phyloP scores from a whole-genome alignment of 2,113 vertebrate genomes.

The Leptosomus discolor region DNA sequence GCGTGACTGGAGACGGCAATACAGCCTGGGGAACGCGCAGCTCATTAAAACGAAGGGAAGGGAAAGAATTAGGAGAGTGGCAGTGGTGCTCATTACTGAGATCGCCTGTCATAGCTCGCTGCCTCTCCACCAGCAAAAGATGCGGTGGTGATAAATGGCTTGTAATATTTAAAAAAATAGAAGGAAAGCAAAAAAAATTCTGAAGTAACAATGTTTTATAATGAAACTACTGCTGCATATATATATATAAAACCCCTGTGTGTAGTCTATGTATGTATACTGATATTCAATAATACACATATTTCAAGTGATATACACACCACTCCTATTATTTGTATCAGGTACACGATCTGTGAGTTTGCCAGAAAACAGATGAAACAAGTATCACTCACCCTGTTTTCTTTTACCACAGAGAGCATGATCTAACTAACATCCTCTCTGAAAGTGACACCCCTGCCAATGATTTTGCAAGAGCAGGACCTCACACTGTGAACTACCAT shows the following conservation, averaged over 20 bases:
- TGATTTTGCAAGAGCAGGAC: background rate
- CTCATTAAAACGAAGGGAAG: background rate
- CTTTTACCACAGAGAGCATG: background rate
- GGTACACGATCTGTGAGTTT: background rate
- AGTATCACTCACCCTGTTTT: background rate
- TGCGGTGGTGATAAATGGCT: background rate
- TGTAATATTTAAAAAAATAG: background rate
- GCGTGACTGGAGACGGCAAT: background rate
- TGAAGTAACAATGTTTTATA: background rate
- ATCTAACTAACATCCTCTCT: background rate
- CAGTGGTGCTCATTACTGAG: background rate
- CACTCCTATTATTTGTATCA: background rate
- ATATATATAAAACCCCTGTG: background rate
- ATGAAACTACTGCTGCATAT: background rate
- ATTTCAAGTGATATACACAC: background rate
- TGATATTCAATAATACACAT: background rate
- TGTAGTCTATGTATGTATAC: background rate
- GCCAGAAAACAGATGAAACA: background rate
- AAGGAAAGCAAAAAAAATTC: background rate
- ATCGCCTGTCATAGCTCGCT: background rate
- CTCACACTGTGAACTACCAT: background rate
- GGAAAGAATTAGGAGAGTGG: background rate
- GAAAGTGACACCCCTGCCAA: background rate
- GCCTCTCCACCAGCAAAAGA: background rate
- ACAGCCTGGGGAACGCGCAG: accelerated